phyloP scores from a whole-genome alignment of 2,888 invertebrate genomes.

The Lepidocyrtinus sp. region DNA sequence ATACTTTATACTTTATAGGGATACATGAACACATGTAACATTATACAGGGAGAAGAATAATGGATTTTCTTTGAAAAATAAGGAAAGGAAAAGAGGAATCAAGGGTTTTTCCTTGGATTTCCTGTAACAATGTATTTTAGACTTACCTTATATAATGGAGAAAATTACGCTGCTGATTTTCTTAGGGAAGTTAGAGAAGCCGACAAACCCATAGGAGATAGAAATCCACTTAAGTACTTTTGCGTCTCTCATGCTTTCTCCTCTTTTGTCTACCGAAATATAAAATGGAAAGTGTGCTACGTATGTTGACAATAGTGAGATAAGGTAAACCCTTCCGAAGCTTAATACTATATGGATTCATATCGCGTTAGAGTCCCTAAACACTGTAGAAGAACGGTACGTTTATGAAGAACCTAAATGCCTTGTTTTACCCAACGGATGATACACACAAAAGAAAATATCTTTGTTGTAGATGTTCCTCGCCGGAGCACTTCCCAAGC shows the following conservation, averaged over 20 bases:
- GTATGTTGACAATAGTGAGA: slow-evolving; percentile 20
- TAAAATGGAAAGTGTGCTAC: neutral
- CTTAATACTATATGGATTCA: no score
- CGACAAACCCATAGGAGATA: slow-evolving; percentile 47
- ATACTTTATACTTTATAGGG: neutral
- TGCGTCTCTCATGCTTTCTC: neutral
- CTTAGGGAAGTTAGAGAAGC: no score
- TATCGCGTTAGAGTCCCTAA: no score
- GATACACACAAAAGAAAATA: no score
- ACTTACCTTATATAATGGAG: no score
- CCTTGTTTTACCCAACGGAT: no score
- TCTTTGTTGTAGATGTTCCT: neutral
- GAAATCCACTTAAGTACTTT: slow-evolving; percentile 46
- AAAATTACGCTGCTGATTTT: slow-evolving; percentile 6
- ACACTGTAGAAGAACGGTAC: no score
- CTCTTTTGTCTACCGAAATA: neutral
- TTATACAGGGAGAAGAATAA: slow-evolving; percentile 6
- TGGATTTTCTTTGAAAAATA: slow-evolving; percentile 21
- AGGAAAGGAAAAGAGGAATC: slow-evolving; percentile 26
- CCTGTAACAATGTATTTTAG: no score
- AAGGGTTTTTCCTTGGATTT: slow-evolving; percentile 44
- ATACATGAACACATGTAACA: slow-evolving; percentile 2
- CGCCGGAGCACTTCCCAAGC: neutral
- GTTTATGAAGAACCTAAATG: no score
- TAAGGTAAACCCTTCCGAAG: no score